Conservation (phyloP, 2,113 vertebrate genomes). For the Lampris incognitus region DNA sequence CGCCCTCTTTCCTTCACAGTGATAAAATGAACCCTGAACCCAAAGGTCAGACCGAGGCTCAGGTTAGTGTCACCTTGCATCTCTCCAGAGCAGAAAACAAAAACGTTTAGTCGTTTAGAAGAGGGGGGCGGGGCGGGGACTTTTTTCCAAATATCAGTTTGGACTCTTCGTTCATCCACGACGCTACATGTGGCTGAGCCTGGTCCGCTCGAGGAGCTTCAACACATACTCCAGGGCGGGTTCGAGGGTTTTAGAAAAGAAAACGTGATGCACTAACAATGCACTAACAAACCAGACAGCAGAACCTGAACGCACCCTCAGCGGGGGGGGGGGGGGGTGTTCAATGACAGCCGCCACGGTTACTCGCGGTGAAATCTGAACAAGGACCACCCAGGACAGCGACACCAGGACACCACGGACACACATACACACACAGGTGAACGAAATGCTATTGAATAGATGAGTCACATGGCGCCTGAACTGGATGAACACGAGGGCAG, state of each 20-base stretch:
- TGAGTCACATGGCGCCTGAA: slow-evolving; percentile 57
- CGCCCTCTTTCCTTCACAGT: slow-evolving; percentile 75
- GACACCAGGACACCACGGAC: slow-evolving; percentile 53
- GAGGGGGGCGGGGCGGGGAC: too few species aligned
- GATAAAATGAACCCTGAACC: slow-evolving; percentile 56
- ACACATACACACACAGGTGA: slow-evolving; percentile 51
- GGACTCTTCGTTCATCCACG: too few species aligned
- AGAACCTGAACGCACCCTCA: slow-evolving; percentile 25
- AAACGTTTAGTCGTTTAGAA: too few species aligned
- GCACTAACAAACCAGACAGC: slow-evolving; percentile 19
- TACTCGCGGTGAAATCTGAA: slow-evolving; percentile 39
- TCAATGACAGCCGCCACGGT: neutral
- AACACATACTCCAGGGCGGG: slow-evolving; percentile 30
- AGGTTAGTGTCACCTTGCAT: neutral
- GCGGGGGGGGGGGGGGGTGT: neutral
- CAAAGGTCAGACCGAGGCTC: slow-evolving; percentile 28
- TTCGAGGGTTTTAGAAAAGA: slow-evolving; percentile 1
- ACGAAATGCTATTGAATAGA: slow-evolving; percentile 73
- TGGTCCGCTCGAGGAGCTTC: neutral
- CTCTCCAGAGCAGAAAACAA: neutral
- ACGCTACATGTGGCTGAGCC: slow-evolving; percentile 29
- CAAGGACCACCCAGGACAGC: slow-evolving; percentile 33
- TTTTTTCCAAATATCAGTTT: too few species aligned
- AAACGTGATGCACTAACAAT: slow-evolving; percentile 20
- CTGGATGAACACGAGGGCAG: slow-evolving; percentile 9